Evolutionary conservation across 2,888 invertebrate species (phyloP).

Genomic region (Ophioninae sp.): DNA sequence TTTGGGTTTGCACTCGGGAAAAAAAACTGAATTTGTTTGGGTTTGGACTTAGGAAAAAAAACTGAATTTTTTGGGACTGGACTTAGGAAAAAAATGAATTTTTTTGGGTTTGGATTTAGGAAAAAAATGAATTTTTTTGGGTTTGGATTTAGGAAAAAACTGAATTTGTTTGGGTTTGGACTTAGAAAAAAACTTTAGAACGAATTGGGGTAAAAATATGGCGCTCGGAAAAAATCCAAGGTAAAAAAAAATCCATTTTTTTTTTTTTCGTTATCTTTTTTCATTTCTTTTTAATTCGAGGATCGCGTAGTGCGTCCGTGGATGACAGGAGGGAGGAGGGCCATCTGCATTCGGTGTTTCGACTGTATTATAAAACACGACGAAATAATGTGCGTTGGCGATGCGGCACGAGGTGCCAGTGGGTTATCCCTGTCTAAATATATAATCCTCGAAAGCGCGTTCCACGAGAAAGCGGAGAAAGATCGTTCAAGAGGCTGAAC

Average conservation of each 20-base stretch:
- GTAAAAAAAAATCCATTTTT: too few relatives aligned
- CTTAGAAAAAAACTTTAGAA: not conserved
- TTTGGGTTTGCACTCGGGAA: too few relatives aligned
- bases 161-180: too few relatives aligned
- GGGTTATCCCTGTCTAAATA: slow-evolving; percentile 68
- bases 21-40: too few relatives aligned
- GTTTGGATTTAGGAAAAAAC: too few relatives aligned
- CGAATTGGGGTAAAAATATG: not conserved
- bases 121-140: too few relatives aligned
- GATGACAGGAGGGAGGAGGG: slow-evolving; percentile 19
- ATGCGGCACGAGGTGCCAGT: slow-evolving; percentile 52
- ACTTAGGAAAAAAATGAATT: too few relatives aligned
- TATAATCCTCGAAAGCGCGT: slow-evolving; percentile 57
- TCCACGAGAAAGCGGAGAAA: slow-evolving; percentile 40
- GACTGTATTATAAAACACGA: slow-evolving; percentile 47
- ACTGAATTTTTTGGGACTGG: too few relatives aligned
- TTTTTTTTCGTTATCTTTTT: slow-evolving; percentile 18
- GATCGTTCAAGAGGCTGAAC: slow-evolving; percentile 30
- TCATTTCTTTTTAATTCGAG: slow-evolving; percentile 24
- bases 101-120: too few relatives aligned
- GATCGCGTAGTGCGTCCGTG: slow-evolving; percentile 27
- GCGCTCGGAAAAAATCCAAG: too few relatives aligned
- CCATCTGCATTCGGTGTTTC: slow-evolving; percentile 56
- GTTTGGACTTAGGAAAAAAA: too few relatives aligned
- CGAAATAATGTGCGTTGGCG: slow-evolving; percentile 40